Evolutionary conservation across 2,797 vertebrate species (phyloP).

Genomic region (Danio albolineatus): DNA sequence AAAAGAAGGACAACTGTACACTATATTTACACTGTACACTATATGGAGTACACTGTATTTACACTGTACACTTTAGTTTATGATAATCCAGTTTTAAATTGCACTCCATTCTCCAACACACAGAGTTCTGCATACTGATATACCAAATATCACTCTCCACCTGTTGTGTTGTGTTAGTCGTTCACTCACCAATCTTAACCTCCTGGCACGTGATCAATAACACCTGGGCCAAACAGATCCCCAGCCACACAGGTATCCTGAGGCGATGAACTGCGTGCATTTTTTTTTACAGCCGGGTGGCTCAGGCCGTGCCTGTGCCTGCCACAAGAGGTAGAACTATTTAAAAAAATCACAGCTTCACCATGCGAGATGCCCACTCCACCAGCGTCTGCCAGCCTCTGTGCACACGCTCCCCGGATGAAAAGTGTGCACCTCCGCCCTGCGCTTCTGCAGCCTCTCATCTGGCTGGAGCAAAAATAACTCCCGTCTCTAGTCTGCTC

Average conservation of each 20-base stretch:
- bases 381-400: conserved; percentile 31
- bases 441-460: conserved; percentile 50
- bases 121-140: not conserved
- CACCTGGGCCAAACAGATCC: conserved; percentile 73
- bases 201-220: conserved; percentile 73
- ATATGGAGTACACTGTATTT: no score
- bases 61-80: not conserved
- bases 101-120: not conserved
- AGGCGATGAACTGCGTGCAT: conserved; percentile 64
- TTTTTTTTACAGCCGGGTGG: conserved; percentile 60
- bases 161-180: not conserved
- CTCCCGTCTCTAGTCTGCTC: conserved; percentile 15
- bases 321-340: conserved; percentile 20
- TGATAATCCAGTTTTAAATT: not conserved
- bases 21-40: no score
- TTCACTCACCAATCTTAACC: conserved; percentile 72
- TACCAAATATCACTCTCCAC: not conserved
- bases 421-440: conserved; percentile 41
- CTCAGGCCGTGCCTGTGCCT: conserved; percentile 49
- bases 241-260: conserved; percentile 74
- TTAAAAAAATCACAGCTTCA: conserved; percentile 40
- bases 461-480: conserved; percentile 45
- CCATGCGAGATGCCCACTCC: conserved; percentile 31
- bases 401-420: conserved; percentile 19
- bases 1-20: not conserved